These are phyloP conservation scores for Vidua chalybeata DNA, from an alignment of 2,113 vertebrate genomes.

Conservation along the genomic window DNA sequence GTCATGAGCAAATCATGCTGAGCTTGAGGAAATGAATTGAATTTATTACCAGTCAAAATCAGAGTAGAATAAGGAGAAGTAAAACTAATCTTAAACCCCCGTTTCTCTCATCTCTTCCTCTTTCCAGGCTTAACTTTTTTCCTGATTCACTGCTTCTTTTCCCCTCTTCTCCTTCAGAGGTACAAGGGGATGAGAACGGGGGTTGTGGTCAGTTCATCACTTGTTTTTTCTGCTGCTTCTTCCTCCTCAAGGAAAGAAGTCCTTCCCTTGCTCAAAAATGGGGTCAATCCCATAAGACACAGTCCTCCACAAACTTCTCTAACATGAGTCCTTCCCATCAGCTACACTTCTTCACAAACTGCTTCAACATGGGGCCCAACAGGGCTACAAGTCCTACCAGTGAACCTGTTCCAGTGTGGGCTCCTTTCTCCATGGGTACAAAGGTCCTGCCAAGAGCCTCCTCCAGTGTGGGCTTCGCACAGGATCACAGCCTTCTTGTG, in stretches of 20 bases:
- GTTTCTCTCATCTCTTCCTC: background rate
- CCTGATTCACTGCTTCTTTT: background rate
- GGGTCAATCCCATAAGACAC: background rate
- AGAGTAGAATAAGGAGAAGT: background rate
- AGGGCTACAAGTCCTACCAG: background rate
- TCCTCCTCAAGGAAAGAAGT: background rate
- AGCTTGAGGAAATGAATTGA: background rate
- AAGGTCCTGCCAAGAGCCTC: background rate
- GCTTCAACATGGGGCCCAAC: background rate
- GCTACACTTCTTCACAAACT: background rate
- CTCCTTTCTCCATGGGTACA: background rate
- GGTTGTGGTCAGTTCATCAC: rapidly evolving
- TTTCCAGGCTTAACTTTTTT: background rate
- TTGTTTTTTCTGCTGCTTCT: background rate
- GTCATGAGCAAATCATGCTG: background rate
- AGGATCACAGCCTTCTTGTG: background rate
- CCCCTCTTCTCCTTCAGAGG: background rate
- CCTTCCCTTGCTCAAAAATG: background rate
- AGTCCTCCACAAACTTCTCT: background rate
- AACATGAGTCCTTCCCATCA: background rate
- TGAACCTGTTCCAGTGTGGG: rapidly evolving
- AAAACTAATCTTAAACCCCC: background rate
- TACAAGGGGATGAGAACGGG: background rate
- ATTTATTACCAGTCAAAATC: background rate
- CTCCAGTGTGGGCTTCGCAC: background rate